A percentile compares a stretch with the other conserved stretches of the same genome.
Conservation (phyloP, 2,888 invertebrate genomes). For the Cryptophagus acutangulus region DNA sequence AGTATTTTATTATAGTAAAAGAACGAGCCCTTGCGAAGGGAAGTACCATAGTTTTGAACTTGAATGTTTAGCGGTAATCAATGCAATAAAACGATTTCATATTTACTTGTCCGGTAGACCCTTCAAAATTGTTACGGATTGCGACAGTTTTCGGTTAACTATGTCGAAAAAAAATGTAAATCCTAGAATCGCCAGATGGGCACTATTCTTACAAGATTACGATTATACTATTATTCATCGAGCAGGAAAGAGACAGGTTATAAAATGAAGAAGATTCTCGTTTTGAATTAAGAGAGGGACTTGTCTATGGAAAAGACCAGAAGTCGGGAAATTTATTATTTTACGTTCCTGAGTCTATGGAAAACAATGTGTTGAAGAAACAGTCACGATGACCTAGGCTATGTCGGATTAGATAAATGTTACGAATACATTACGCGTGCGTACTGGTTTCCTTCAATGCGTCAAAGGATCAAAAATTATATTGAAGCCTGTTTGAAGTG, state of each 20-base stretch:
- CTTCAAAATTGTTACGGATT: slow-evolving; percentile 27
- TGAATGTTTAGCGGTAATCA: slow-evolving; percentile 20
- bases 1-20: slow-evolving; percentile 5
- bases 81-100: slow-evolving; percentile 19
- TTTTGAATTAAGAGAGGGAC: slow-evolving; percentile 10
- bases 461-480: not conserved
- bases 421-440: not conserved
- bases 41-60: slow-evolving; percentile 10
- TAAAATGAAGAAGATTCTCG: slow-evolving; percentile 6
- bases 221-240: not conserved
- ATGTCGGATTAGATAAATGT: not conserved
- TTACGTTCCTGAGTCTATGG: slow-evolving; percentile 3
- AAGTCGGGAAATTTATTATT: slow-evolving; percentile 9
- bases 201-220: slow-evolving; percentile 3
- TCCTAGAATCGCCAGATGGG: slow-evolving; percentile 22
- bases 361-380: not conserved
- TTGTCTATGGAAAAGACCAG: slow-evolving; percentile 10
- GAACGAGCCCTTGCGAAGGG: slow-evolving; percentile 7
- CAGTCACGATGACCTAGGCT: not conserved
- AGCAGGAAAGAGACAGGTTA: not conserved
- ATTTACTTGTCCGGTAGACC: slow-evolving; percentile 14
- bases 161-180: slow-evolving; percentile 20
- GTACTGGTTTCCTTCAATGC: slow-evolving; percentile 3
- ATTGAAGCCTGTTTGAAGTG: slow-evolving; percentile 7
- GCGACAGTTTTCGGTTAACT: slow-evolving; percentile 19